Evolutionary conservation across 53 echinoderm and acorn worm genomes (phyloP).

Genomic region (Henricia sp.): DNA sequence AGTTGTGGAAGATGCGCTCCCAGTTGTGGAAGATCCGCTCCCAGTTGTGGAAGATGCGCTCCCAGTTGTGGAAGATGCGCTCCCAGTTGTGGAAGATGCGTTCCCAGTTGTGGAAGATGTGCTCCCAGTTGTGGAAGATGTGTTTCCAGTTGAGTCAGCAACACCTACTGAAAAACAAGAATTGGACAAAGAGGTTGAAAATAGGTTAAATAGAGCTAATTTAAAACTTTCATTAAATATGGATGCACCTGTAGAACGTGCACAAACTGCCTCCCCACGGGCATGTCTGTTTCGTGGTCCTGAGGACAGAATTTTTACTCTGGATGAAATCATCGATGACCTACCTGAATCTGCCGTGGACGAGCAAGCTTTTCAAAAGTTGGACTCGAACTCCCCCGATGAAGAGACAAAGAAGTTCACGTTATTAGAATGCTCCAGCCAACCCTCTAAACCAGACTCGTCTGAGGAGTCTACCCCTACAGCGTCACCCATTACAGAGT

Average conservation of each 20-base stretch:
- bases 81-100: neutral
- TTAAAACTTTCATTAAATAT: neutral
- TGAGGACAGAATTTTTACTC: conserved; percentile 44
- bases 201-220: neutral
- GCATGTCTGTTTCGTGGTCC: conserved; percentile 47
- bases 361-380: conserved; percentile 11
- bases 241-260: neutral
- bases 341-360: conserved; percentile 57
- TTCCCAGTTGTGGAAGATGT: neutral
- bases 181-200: neutral
- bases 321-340: conserved; percentile 54
- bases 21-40: no score
- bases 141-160: neutral
- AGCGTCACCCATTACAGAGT: conserved; percentile 1
- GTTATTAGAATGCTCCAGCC: neutral
- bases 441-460: neutral
- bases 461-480: neutral
- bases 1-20: neutral
- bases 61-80: neutral
- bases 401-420: conserved; percentile 45
- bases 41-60: neutral
- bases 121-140: neutral
- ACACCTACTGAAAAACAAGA: conserved; percentile 26
- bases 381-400: conserved; percentile 4
- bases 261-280: conserved; percentile 20